phyloP scores from a whole-genome alignment of 2,113 vertebrate species.

The Machaerirhynchus nigripectus region DNA sequence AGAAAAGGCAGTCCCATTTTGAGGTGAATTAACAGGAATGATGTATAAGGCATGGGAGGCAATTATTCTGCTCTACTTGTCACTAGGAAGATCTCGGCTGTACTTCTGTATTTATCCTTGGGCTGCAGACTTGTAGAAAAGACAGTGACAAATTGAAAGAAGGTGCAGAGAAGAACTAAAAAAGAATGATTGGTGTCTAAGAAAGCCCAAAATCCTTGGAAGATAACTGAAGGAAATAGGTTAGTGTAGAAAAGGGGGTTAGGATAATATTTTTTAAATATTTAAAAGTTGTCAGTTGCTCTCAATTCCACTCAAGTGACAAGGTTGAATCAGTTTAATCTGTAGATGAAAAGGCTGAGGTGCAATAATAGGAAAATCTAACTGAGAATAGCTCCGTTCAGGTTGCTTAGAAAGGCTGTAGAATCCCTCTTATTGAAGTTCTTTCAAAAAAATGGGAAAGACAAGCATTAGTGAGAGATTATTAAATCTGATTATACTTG shows the following conservation, averaged over 20 bases:
- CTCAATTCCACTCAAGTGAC: background rate
- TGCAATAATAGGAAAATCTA: background rate
- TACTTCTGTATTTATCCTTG: slow-evolving; percentile 5
- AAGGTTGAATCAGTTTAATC: background rate
- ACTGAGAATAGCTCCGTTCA: background rate
- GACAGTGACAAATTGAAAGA: background rate
- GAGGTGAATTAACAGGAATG: slow-evolving; percentile 9
- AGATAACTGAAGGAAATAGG: background rate
- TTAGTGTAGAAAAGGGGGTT: background rate
- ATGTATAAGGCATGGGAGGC: background rate
- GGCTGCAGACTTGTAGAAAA: background rate
- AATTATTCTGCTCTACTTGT: slow-evolving; percentile 59
- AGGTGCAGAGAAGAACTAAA: background rate
- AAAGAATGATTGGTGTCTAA: background rate
- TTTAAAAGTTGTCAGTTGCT: background rate
- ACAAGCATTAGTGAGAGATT: background rate
- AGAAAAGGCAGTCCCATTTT: background rate
- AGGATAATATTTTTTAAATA: background rate
- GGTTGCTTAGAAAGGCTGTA: background rate
- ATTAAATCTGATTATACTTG: background rate
- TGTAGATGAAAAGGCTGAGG: background rate
- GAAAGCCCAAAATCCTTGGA: background rate
- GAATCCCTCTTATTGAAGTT: background rate
- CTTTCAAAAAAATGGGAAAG: background rate
- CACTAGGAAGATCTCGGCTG: slow-evolving; percentile 20